These are phyloP conservation scores for Sapayoa aenigma DNA, from an alignment of 2,113 vertebrate genomes.

Conservation along the genomic window DNA sequence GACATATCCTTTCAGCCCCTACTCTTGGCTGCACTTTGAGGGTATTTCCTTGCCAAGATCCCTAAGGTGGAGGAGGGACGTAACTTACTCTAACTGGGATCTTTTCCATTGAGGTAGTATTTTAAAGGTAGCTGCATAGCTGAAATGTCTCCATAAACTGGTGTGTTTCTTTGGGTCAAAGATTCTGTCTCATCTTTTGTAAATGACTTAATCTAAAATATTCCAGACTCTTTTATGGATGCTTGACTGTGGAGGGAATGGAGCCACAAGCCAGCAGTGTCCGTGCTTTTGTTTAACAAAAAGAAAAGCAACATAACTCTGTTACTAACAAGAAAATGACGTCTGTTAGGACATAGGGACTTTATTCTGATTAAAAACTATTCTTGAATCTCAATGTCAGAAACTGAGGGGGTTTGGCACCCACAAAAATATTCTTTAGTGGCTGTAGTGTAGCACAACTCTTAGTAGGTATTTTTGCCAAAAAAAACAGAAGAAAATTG, in stretches of 20 bases:
- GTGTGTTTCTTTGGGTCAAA: not conserved
- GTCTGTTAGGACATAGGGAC: not conserved
- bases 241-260: not conserved
- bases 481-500: not conserved
- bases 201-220: not conserved
- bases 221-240: not conserved
- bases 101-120: not conserved
- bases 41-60: conserved; percentile 4
- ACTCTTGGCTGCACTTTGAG: not conserved
- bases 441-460: not conserved
- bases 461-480: not conserved
- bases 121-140: not conserved
- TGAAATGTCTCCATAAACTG: not conserved
- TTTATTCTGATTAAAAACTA: not conserved
- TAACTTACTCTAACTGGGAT: not conserved
- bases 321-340: not conserved
- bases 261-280: not conserved
- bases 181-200: not conserved
- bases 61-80: not conserved
- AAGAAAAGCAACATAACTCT: not conserved
- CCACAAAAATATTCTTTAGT: not conserved
- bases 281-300: not conserved
- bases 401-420: not conserved
- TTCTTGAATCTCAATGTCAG: not conserved
- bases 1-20: not conserved